Base-by-base conservation (phyloP, 2,113 vertebrate genomes). In the Barnardius zonarius region DNA sequence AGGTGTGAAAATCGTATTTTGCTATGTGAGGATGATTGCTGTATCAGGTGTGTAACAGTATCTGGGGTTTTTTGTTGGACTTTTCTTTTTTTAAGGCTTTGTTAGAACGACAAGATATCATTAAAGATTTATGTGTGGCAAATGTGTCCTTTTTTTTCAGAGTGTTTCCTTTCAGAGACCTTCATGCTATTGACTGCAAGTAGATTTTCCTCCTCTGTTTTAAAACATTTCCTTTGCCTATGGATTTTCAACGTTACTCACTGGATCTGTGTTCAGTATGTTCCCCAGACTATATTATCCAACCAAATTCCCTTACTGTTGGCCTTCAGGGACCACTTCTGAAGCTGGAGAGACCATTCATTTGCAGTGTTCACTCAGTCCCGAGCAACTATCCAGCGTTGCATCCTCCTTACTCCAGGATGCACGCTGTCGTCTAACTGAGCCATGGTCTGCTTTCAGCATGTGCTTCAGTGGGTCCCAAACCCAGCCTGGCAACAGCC, bases 1-100 rank as follows among this genome's bases (percentile, higher is more conserved):
- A 97, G 96, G 97, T 98, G 97, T 97, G 96, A 98, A 98, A 97
- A 97, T 96, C 95, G 77, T 97, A 93, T 97, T 98, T 98, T 93
- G 92, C 96, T 93, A 78, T 95, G 90, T 81, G 93, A 96, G 90
- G 93, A 84, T 95, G 95, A 91, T 97, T 95, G 74, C 92, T 89
- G 80, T 95, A 72, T 94, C 95, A 87, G 86, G 83, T 88, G 88
- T 85, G 57, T 95, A 97, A 67, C 88, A 94, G 82, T 51, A 92
- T 66, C 62, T 55, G 39, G 35, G 20, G 4, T 15, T 76, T 54
- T 30, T 62, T 78, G 57, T 14, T 48, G 57, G 13, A 3, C 79
- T 82, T 63, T 35, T 67, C 64, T 48, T 55, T 55, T 67, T 84
- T 80, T 81, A 96, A 75, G 51, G 88, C 85, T 96, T 95, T 96